Conservation (phyloP, 2,888 invertebrate species). For the Caenorhabditis zanzibari region DNA sequence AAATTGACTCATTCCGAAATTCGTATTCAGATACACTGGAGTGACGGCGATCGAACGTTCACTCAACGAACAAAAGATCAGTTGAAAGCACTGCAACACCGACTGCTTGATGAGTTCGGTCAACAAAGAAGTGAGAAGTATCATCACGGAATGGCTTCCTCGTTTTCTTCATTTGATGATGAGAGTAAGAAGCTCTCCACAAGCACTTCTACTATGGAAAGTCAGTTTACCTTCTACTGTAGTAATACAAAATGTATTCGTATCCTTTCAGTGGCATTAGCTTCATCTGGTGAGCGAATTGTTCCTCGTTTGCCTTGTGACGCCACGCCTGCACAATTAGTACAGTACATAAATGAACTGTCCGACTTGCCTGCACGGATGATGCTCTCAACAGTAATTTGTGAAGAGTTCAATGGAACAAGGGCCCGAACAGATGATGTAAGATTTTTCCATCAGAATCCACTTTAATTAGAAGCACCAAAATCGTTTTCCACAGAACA, state of each 20-base stretch:
- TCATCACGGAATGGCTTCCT: conserved; percentile 18
- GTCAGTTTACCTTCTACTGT: conserved; percentile 6
- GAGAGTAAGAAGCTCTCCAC: conserved; percentile 49
- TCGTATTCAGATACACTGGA: conserved; percentile 68
- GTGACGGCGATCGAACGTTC: conserved; percentile 67
- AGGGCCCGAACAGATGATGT: conserved; percentile 51
- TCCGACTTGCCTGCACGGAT: conserved; percentile 74
- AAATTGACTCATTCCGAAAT: not conserved
- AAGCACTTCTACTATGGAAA: conserved; percentile 56
- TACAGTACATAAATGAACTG: conserved; percentile 73
- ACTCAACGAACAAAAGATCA: conserved; percentile 57
- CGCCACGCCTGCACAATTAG: conserved; percentile 47
- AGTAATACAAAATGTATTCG: not conserved
- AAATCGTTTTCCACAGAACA: too few species aligned
- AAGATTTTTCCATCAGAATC: conserved; percentile 7
- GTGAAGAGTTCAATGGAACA: conserved; percentile 70
- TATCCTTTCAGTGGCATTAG: conserved; percentile 24
- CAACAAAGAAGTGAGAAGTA: conserved; percentile 62
- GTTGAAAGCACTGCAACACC: conserved; percentile 62
- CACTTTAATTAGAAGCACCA: not conserved
- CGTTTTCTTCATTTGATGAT: conserved; percentile 44
- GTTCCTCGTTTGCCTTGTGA: conserved; percentile 64
- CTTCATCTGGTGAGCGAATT: conserved; percentile 52
- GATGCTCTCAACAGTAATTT: conserved; percentile 70
- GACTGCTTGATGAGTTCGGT: conserved; percentile 70